Conservation (phyloP, 2,113 vertebrate genomes). For the Equus quagga region DNA sequence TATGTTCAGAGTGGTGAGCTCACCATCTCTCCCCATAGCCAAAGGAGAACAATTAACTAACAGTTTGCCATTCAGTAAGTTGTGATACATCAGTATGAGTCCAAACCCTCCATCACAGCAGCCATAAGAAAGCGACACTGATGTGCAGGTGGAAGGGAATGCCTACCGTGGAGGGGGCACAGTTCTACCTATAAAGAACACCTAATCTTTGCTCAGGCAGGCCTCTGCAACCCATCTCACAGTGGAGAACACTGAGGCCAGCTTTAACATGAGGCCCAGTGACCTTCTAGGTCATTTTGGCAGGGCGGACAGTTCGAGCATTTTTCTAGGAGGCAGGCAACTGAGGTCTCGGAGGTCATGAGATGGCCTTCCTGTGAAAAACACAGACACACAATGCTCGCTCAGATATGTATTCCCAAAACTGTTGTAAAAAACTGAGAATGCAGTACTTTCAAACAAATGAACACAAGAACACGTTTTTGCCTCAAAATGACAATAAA, state of each 20-base stretch:
- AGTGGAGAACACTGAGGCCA: not conserved
- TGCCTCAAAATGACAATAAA: slow-evolving; percentile 12
- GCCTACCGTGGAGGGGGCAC: accelerated
- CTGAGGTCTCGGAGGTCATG: not conserved
- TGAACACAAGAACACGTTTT: not conserved
- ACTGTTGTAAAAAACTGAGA: not conserved
- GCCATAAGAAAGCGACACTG: not conserved
- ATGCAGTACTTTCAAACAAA: not conserved
- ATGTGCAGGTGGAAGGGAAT: not conserved
- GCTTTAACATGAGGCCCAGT: not conserved
- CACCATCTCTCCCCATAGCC: not conserved
- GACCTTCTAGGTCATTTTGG: not conserved
- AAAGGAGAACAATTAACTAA: not conserved
- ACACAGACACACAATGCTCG: not conserved
- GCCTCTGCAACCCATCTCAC: not conserved
- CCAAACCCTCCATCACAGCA: not conserved
- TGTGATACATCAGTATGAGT: not conserved
- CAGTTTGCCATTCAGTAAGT: not conserved
- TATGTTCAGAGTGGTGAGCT: not conserved
- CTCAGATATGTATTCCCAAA: not conserved
- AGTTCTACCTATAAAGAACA: not conserved
- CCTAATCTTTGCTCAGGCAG: not conserved
- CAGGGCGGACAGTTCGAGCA: not conserved
- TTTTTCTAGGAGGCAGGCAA: not conserved
- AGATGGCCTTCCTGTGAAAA: not conserved